Evolutionary conservation across 2,797 vertebrate species (phyloP).

Genomic region (Cygnus olor): DNA sequence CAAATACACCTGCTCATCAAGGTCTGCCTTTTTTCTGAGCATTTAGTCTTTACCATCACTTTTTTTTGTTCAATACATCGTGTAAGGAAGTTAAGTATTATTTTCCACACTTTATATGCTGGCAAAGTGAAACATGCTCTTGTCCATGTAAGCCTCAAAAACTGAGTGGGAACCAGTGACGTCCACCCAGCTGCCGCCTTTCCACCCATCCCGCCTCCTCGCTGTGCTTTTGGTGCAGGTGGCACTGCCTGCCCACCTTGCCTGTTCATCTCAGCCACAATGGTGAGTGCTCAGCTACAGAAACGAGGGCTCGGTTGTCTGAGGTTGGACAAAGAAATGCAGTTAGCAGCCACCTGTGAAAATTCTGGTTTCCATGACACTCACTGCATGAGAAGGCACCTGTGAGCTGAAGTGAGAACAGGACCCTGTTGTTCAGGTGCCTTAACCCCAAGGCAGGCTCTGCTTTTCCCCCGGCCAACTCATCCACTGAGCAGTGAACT

Average conservation of each 20-base stretch:
- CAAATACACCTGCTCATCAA: background rate
- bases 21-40: background rate
- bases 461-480: background rate
- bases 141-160: background rate
- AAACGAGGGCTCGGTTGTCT: background rate
- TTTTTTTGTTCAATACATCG: background rate
- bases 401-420: background rate
- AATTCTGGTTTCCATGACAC: slow-evolving; percentile 27
- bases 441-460: background rate
- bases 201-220: background rate
- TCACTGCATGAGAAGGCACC: background rate
- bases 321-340: background rate
- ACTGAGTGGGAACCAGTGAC: fast-evolving
- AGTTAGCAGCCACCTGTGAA: background rate
- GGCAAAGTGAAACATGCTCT: background rate
- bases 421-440: background rate
- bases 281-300: background rate
- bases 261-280: background rate
- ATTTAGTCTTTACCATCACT: background rate
- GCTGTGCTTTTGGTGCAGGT: background rate
- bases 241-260: background rate
- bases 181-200: background rate
- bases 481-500: background rate
- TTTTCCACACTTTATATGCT: background rate
- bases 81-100: background rate